These are phyloP conservation scores for Latrodectus hesperus DNA, from an alignment of 2,888 invertebrate species.

Conservation along the genomic window DNA sequence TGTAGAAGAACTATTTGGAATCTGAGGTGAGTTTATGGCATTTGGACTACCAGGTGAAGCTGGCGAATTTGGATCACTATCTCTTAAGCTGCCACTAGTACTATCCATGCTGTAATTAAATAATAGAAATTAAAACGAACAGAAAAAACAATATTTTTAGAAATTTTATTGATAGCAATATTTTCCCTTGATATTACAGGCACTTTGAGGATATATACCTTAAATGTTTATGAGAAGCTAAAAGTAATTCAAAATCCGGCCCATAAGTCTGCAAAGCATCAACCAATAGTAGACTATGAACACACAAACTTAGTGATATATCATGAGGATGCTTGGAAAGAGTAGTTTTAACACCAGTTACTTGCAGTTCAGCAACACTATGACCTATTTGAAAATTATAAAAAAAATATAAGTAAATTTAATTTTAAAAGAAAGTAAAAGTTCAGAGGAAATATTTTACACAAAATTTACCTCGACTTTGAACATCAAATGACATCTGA, in stretches of 20 bases:
- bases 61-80: conserved; percentile 93
- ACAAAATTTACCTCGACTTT: conserved; percentile 74
- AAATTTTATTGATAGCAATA: too few species aligned
- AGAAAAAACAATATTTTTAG: too few species aligned
- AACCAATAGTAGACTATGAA: conserved; percentile 92
- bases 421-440: neutral
- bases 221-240: conserved; percentile 95
- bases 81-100: conserved; percentile 91
- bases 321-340: conserved; percentile 85
- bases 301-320: conserved; percentile 86
- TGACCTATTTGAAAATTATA: conserved; percentile 81
- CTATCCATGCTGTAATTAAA: conserved; percentile 86
- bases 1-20: conserved; percentile 20
- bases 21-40: conserved; percentile 43
- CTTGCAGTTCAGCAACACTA: conserved; percentile 94
- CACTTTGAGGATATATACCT: conserved; percentile 78
- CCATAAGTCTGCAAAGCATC: conserved; percentile 97
- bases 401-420: neutral
- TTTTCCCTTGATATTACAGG: too few species aligned
- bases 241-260: conserved; percentile 93
- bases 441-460: neutral
- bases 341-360: conserved; percentile 88
- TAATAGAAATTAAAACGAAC: neutral
- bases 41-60: conserved; percentile 82
- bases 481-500: conserved; percentile 84